A percentile compares a stretch with the other conserved stretches of the same genome.
Evolutionary conservation across 2,888 invertebrate species (phyloP).

Genomic region (Oasisia sp.): DNA sequence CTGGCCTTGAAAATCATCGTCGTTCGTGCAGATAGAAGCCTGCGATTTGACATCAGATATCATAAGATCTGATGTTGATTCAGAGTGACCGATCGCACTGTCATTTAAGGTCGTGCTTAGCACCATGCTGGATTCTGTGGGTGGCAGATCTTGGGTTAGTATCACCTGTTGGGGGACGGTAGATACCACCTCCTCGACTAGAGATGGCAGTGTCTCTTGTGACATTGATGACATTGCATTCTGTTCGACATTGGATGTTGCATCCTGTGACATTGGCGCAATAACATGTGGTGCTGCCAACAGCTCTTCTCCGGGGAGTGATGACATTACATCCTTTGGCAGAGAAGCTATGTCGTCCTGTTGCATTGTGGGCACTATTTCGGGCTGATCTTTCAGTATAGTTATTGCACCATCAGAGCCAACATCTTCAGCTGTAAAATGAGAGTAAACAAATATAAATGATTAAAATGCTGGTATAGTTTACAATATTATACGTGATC

Average conservation of each 20-base stretch:
- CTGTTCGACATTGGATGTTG: not conserved
- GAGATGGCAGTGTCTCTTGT: conserved; percentile 8
- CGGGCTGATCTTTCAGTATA: not conserved
- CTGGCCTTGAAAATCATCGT: not conserved
- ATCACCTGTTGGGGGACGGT: not conserved
- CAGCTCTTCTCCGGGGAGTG: not conserved
- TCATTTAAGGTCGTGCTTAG: not conserved
- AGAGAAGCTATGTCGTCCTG: not conserved
- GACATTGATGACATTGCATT: not conserved
- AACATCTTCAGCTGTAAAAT: not conserved
- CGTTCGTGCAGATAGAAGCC: not conserved
- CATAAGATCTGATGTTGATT: not conserved
- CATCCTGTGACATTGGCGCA: not conserved
- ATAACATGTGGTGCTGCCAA: not conserved
- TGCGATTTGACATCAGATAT: not conserved
- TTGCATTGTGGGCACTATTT: not conserved
- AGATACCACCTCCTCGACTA: not conserved
- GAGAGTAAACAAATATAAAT: not conserved
- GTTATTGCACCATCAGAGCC: not conserved
- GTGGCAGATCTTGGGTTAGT: not conserved
- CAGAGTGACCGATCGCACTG: not conserved
- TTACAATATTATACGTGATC: not conserved
- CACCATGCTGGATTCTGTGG: not conserved
- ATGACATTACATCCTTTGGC: not conserved
- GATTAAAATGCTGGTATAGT: not conserved